phyloP scores from a whole-genome alignment of 2,113 vertebrate genomes.

The Peromyscus maniculatus region DNA sequence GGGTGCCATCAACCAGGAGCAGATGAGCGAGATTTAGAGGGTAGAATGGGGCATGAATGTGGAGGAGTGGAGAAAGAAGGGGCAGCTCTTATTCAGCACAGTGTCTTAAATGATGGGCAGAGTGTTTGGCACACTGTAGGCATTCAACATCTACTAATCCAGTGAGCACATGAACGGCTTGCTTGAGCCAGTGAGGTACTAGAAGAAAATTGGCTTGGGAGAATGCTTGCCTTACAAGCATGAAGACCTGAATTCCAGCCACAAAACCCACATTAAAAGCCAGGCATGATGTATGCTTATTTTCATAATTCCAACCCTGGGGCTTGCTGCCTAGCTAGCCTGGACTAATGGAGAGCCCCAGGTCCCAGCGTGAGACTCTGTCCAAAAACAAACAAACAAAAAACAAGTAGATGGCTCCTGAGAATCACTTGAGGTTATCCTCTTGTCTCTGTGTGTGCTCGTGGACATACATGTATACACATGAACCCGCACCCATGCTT shows the following conservation, averaged over 20 bases:
- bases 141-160: background rate
- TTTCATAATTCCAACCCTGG: background rate
- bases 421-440: no score
- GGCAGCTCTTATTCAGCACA: background rate
- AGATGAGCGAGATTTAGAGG: background rate
- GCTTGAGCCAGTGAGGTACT: background rate
- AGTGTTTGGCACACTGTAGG: no score
- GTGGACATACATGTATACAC: background rate
- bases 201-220: background rate
- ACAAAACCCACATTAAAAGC: background rate
- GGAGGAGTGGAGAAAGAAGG: background rate
- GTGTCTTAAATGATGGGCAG: background rate
- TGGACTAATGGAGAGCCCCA: background rate
- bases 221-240: background rate
- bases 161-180: background rate
- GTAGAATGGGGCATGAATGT: background rate
- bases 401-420: background rate
- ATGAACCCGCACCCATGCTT: background rate
- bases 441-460: background rate
- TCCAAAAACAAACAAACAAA: background rate
- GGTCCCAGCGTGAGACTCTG: background rate
- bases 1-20: background rate
- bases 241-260: background rate
- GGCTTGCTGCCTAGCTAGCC: background rate
- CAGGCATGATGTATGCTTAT: background rate